Conservation (phyloP, 2,113 vertebrate genomes). For the Dryoscopus gambensis region DNA sequence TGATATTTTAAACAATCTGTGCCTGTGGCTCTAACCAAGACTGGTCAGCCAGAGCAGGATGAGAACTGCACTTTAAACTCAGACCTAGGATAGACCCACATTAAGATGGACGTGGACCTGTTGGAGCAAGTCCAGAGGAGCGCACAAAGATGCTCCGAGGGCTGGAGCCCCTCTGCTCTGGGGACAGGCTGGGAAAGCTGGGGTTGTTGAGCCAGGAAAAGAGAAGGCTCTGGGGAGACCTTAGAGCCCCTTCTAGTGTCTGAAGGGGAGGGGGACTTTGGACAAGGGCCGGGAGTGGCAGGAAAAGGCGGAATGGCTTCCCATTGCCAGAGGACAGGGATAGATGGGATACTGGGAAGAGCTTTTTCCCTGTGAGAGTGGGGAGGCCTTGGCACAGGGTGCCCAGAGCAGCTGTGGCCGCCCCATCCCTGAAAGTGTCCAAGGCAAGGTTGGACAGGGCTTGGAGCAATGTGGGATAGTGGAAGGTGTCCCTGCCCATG, state of each 20-base stretch:
- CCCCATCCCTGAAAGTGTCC: not conserved
- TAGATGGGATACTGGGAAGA: not conserved
- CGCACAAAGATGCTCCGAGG: not conserved
- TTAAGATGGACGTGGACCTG: not conserved
- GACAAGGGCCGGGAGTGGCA: not conserved
- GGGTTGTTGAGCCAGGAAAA: not conserved
- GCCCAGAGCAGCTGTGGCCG: not conserved
- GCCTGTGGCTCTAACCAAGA: not conserved
- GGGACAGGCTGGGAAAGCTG: not conserved
- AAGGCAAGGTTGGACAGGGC: accelerated
- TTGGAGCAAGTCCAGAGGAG: not conserved
- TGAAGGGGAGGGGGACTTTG: not conserved
- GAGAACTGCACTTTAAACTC: not conserved
- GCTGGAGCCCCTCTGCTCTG: not conserved
- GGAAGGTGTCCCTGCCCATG: not conserved
- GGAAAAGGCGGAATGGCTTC: not conserved
- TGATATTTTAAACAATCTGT: not conserved
- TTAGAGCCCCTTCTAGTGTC: not conserved
- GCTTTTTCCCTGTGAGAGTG: not conserved
- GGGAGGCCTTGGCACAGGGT: accelerated
- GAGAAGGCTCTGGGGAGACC: not conserved
- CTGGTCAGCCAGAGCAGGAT: not conserved
- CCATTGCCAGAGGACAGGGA: not conserved
- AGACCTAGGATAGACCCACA: not conserved
- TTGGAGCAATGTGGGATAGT: accelerated